phyloP scores from a whole-genome alignment of 2,888 invertebrate genomes.

The Aporophyla lueneburgensis region DNA sequence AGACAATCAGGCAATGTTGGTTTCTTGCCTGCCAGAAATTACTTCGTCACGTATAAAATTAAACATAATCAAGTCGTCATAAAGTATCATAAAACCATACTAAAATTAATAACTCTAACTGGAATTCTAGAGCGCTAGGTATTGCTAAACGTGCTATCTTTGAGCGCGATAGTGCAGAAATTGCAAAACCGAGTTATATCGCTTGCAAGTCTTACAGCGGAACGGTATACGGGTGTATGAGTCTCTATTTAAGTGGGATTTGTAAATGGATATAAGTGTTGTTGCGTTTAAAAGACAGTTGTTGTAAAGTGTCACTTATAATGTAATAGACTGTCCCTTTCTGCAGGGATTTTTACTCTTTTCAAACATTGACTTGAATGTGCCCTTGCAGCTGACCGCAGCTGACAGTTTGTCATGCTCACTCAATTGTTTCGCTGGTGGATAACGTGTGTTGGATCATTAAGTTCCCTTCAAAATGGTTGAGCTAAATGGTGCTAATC shows the following conservation, averaged over 20 bases:
- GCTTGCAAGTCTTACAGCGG: conserved; percentile 22
- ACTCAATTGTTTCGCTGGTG: too few species aligned
- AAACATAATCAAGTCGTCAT: neutral
- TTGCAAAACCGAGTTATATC: conserved; percentile 40
- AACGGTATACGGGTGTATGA: conserved; percentile 20
- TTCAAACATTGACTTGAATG: too few species aligned
- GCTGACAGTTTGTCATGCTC: too few species aligned
- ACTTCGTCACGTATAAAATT: neutral
- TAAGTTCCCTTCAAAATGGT: too few species aligned
- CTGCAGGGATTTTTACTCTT: too few species aligned
- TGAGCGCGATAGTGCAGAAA: conserved; percentile 26
- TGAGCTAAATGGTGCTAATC: too few species aligned
- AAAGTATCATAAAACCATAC: neutral
- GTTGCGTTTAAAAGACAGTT: neutral
- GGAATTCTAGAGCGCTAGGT: conserved; percentile 43
- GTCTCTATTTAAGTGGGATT: conserved; percentile 25
- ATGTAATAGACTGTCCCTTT: neutral
- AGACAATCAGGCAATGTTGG: neutral
- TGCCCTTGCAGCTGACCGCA: too few species aligned
- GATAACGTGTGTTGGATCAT: too few species aligned
- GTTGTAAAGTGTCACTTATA: neutral
- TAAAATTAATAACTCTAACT: conserved; percentile 26
- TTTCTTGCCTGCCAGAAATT: neutral
- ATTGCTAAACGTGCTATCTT: conserved; percentile 51
- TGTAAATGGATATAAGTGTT: conserved; percentile 6